Base-by-base conservation (phyloP, 2,888 invertebrate species). In the Nowickia ferox region DNA sequence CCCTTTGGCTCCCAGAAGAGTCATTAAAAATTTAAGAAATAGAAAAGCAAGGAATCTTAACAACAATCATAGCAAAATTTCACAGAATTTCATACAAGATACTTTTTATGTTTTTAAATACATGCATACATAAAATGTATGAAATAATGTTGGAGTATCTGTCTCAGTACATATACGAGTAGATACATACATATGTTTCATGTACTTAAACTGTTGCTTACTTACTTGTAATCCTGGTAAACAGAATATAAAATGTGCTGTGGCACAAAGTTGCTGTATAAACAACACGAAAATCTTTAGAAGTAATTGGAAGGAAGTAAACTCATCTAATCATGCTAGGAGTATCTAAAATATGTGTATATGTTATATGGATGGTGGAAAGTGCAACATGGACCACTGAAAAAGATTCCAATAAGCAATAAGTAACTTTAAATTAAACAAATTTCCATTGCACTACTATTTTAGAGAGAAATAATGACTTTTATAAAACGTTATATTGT, bases 1-100 rank as follows among this genome's bases (percentile, higher is more conserved):
- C n/a, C 8, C 53, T 69, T 78, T 72, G 69, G 80, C 79, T 88
- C 87, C 84, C 87, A 87, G 87, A 88, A 65, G 84, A 84, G 76
- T 80, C 82, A 85, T 85, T 84, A 84, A 68, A 84, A 71, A 76
- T 77, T 88, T 89, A 89, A 87, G 84, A 89, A 89, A 89, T 89
- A 89, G 89, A 88, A 79, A 88, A 82, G 68, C 84, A 74, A 75
- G 82, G 46, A 81, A 87, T 87, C 88, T 89, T 89, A 87, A 89
- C 88, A 87, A 86, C 87, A 87, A 82, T 42, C 66, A 59, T 15
- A 90, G 88, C 87, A 88, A 88, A 59, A 65, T 51, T 80, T 72
- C 38, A 44, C 17, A 59, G 4, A 66, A 51, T 53, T 61, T 46
- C 40, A 77, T 40, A 79, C 61, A 72, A 74, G 42, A 38, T 76